Evolutionary conservation across 1,140 invertebrate species (phyloP).

Genomic region (Bombyx mandarina): DNA sequence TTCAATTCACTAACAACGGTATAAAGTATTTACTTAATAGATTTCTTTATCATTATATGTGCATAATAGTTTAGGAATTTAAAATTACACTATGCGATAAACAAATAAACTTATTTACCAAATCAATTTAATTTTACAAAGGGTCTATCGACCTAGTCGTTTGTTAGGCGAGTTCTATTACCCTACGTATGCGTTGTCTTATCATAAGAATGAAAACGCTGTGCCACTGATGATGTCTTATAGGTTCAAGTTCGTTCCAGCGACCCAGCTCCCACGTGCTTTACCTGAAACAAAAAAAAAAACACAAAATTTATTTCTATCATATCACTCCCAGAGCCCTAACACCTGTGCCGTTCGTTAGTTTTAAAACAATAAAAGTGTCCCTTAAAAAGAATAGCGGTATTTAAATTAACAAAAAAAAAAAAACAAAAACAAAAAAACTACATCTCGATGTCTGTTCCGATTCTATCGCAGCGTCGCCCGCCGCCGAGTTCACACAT

Average conservation of each 20-base stretch:
- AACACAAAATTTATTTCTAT: slow-evolving; percentile 9
- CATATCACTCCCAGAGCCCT: slow-evolving; percentile 2
- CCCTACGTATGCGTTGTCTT: slow-evolving; percentile 18
- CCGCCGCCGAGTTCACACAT: slow-evolving; percentile 38
- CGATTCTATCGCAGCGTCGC: slow-evolving; percentile 53
- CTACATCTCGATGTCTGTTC: slow-evolving; percentile 42
- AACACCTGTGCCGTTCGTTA: slow-evolving; percentile 15
- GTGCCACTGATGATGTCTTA: slow-evolving; percentile 48
- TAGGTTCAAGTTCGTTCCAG: slow-evolving; percentile 33
- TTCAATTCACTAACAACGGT: slow-evolving; percentile 25
- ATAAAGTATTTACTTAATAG: slow-evolving; percentile 28
- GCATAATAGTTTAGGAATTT: slow-evolving; percentile 43
- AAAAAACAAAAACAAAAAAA: slow-evolving; percentile 18
- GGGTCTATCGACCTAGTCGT: slow-evolving; percentile 19
- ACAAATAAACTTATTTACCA: slow-evolving; percentile 30
- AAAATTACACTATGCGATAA: slow-evolving; percentile 32
- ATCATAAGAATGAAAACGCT: slow-evolving; percentile 43
- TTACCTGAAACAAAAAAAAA: slow-evolving; percentile 56
- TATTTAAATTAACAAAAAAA: slow-evolving; percentile 67
- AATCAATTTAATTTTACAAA: slow-evolving; percentile 29
- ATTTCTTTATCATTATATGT: slow-evolving; percentile 42
- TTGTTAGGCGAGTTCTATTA: slow-evolving; percentile 21
- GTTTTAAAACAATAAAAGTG: slow-evolving; percentile 37
- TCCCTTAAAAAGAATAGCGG: slow-evolving; percentile 54
- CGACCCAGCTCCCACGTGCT: slow-evolving; percentile 47